Percentiles rank a stretch among this genome's conserved stretches.
These are phyloP conservation scores for Stigmatopora nigra DNA, from an alignment of 2,113 vertebrate species.

Conservation along the genomic window DNA sequence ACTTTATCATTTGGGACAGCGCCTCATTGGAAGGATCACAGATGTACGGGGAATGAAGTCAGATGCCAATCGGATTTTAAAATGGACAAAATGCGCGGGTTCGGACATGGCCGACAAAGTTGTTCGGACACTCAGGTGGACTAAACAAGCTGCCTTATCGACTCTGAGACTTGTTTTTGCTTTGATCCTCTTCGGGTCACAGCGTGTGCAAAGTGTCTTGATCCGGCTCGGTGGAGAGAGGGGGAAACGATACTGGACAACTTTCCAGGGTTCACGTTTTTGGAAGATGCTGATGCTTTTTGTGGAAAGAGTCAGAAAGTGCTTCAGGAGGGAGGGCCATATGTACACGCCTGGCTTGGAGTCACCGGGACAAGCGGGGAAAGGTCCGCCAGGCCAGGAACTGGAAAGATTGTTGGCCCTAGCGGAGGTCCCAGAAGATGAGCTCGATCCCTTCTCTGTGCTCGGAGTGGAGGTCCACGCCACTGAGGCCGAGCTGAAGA, in stretches of 20 bases:
- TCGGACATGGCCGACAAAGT: conserved; percentile 52
- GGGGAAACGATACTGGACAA: conserved; percentile 61
- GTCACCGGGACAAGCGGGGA: conserved; percentile 59
- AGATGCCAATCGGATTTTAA: conserved; percentile 57
- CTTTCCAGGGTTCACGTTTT: conserved; percentile 63
- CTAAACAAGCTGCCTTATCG: conserved; percentile 61
- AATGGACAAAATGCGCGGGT: conserved; percentile 48
- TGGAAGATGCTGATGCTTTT: conserved; percentile 57
- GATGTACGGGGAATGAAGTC: conserved; percentile 68
- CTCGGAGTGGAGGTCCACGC: conserved; percentile 81
- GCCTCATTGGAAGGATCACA: conserved; percentile 61
- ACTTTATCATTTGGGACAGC: conserved; percentile 70
- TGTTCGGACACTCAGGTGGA: conserved; percentile 34
- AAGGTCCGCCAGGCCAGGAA: conserved; percentile 72
- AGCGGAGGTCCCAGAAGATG: conserved; percentile 80
- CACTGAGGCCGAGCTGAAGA: conserved; percentile 80
- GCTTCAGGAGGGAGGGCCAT: conserved; percentile 34
- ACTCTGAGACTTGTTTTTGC: conserved; percentile 67
- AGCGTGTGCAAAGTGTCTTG: conserved; percentile 43
- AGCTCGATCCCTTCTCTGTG: conserved; percentile 85
- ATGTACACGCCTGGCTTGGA: conserved; percentile 29
- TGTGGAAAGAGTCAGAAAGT: conserved; percentile 41
- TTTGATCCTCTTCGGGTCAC: conserved; percentile 64
- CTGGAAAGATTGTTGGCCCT: conserved; percentile 80
- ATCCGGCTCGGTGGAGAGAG: conserved; percentile 46